phyloP scores from a whole-genome alignment of 1,140 invertebrate genomes.

The Drusus annulatus region DNA sequence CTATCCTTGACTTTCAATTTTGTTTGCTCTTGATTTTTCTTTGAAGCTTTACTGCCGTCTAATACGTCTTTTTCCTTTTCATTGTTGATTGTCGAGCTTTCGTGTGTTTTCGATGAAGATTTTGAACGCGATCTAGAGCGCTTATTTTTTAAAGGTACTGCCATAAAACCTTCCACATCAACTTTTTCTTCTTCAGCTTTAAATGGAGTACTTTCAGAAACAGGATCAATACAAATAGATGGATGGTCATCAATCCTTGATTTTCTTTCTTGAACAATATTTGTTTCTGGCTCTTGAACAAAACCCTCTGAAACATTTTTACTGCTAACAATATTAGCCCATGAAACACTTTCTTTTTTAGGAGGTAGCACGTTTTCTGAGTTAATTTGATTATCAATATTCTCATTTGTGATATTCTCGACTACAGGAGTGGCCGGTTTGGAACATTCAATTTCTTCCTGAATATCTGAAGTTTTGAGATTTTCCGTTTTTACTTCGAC shows the following conservation, averaged over 20 bases:
- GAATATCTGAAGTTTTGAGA: no score
- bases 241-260: constrained; percentile 61
- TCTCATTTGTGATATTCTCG: no score
- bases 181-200: constrained; percentile 61
- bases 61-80: constrained; percentile 12
- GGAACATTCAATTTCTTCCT: no score
- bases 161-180: constrained; percentile 68
- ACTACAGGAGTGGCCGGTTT: no score
- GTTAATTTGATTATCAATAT: no score
- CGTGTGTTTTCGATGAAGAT: constrained; percentile 46
- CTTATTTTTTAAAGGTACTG: constrained; percentile 64
- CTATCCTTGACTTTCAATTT: constrained; percentile 8
- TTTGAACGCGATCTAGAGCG: constrained; percentile 67
- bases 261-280: constrained; percentile 45
- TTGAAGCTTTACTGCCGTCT: neutral
- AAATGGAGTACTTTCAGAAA: constrained; percentile 59
- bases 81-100: neutral
- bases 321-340: constrained; percentile 53
- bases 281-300: neutral
- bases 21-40: constrained; percentile 1
- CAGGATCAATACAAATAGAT: constrained; percentile 66
- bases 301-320: constrained; percentile 17
- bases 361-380: no score
- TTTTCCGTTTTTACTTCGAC: no score
- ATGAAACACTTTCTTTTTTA: constrained; percentile 35